phyloP scores from a whole-genome alignment of 2,888 invertebrate genomes.

The Ormyrus nitidulus region DNA sequence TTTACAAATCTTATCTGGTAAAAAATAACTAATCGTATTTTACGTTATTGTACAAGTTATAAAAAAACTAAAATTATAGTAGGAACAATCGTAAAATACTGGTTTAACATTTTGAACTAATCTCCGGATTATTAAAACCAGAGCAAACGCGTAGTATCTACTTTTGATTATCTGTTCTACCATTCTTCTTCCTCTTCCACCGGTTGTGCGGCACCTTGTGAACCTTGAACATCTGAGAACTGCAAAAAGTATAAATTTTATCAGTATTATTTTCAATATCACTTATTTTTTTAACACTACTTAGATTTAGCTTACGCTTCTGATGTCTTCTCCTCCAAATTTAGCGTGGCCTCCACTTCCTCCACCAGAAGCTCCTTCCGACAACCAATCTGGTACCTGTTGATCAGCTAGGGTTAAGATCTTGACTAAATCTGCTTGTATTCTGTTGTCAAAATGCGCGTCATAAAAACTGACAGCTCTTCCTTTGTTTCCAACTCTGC shows the following conservation, averaged over 20 bases:
- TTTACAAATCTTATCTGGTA: not conserved
- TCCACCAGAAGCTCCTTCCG: constrained; percentile 68
- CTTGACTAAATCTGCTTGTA: constrained; percentile 82
- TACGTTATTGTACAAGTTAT: not conserved
- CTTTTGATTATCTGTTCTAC: constrained; percentile 2
- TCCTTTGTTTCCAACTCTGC: constrained; percentile 93
- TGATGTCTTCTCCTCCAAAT: constrained; percentile 85
- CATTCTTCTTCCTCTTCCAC: constrained; percentile 45
- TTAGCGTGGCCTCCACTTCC: constrained; percentile 74
- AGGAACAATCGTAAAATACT: too few species aligned
- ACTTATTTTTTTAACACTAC: not conserved
- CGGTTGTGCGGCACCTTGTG: constrained; percentile 30
- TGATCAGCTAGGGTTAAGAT: constrained; percentile 89
- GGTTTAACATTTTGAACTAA: too few species aligned
- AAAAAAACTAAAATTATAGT: not conserved
- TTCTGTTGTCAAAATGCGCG: constrained; percentile 76
- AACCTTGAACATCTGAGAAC: constrained; percentile 38
- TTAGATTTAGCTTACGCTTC: constrained; percentile 77
- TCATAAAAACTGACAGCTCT: constrained; percentile 92
- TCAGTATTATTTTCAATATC: not conserved
- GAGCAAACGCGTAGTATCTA: too few species aligned
- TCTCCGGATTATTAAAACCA: too few species aligned
- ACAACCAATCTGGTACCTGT: constrained; percentile 82
- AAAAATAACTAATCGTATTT: not conserved
- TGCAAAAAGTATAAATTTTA: constrained; percentile 29